Percentiles rank a stretch among this genome's conserved stretches.
phyloP scores from a whole-genome alignment of 2,113 vertebrate genomes.

The Aythya baeri region DNA sequence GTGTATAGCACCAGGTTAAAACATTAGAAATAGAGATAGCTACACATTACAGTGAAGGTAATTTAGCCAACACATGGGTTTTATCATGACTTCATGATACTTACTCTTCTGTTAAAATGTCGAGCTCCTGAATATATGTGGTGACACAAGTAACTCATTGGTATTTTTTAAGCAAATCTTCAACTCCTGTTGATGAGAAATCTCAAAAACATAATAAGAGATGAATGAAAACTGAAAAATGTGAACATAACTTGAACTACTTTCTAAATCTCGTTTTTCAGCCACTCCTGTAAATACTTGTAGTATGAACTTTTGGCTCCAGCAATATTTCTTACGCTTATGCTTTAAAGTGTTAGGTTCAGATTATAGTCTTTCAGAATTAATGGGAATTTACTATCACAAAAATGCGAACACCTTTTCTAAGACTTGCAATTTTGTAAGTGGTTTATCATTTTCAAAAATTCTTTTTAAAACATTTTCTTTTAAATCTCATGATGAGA shows the following conservation, averaged over 20 bases:
- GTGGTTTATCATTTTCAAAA: not conserved
- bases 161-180: not conserved
- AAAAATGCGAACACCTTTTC: not conserved
- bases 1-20: not conserved
- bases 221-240: constrained; percentile 67
- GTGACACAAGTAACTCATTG: not conserved
- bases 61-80: not conserved
- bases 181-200: not conserved
- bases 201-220: constrained; percentile 15
- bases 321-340: not conserved
- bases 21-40: not conserved
- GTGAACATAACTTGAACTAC: constrained; percentile 4
- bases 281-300: constrained; percentile 33
- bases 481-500: not conserved
- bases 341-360: not conserved
- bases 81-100: not conserved
- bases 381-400: not conserved
- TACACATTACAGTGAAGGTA: not conserved
- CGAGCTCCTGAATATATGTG: not conserved
- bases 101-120: not conserved
- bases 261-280: constrained; percentile 57
- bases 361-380: not conserved
- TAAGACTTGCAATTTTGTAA: not conserved
- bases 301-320: constrained; percentile 38
- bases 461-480: not conserved